Base-by-base conservation (phyloP, 2,113 vertebrate genomes). In the Piprites chloris region DNA sequence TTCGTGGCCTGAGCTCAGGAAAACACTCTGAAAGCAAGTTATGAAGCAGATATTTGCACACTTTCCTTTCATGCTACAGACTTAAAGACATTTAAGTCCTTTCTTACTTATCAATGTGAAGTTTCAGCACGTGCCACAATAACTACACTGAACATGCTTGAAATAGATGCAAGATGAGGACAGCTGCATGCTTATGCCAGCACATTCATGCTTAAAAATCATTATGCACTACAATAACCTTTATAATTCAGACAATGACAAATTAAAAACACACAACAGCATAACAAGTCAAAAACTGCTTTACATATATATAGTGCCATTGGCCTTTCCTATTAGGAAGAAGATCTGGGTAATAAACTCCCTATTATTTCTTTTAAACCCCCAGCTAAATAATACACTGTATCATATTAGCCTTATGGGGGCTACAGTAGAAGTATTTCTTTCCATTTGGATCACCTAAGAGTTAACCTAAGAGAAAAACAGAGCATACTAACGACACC, bases 381-480 rank as follows among this genome's bases (percentile, higher is more conserved):
- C 37, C 30, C 53, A 87, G 56, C 19, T 73, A 75, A 77, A 44
- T 52, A 86, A 61, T 44, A 17, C 20, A n/a, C 15, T 42, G 8
- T 35, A 53, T 75, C 4, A 0, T 74, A 59, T 55, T 24, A 93
- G 65, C 75, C 88, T 53, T 49, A n/a, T 86, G 79, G 76, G 72
- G 87, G 32, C 46, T 50, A 24, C 56, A 88, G 19, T 3, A 66
- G n/a, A 75, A 90, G 21, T 42, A 59, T 87, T 95, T 72, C 12
- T 96, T 80, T 69, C 44, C 80, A 69, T 80, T 86, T 73, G 47
- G 33, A 50, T 49, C 88, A 74, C 56, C 52, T 91, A 94, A 95
- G 91, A 91, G 95, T 96, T 97, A 98, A 97, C 61, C 37, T 62
- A 69, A 72, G 67, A 95, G 33, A 28, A 89, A 79, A 71, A 52